phyloP scores from a whole-genome alignment of 2,113 vertebrate genomes.

The Vulpes vulpes region DNA sequence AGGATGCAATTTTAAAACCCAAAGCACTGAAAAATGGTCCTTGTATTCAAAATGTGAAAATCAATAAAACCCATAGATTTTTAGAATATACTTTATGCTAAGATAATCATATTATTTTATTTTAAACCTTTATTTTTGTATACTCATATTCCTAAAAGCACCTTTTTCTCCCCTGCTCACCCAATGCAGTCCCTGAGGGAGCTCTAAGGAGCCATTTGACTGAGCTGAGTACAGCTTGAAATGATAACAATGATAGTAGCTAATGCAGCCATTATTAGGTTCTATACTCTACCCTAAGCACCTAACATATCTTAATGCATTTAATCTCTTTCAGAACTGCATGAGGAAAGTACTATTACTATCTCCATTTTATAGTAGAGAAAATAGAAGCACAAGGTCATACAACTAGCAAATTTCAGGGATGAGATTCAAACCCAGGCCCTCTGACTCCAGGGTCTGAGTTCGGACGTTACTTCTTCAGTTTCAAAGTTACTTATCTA shows the following conservation, averaged over 20 bases:
- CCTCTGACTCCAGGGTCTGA: not conserved
- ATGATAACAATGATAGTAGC: not conserved
- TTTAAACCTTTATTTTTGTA: constrained; percentile 18
- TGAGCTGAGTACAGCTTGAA: constrained; percentile 5
- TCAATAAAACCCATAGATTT: not conserved
- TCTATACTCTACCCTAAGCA: not conserved
- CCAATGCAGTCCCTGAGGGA: not conserved
- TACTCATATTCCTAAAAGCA: not conserved
- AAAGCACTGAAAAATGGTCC: not conserved
- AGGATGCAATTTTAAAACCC: not conserved
- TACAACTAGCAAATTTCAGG: not conserved
- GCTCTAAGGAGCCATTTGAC: not conserved
- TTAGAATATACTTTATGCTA: constrained; percentile 4
- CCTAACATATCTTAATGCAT: not conserved
- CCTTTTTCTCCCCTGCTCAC: not conserved
- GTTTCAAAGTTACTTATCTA: not conserved
- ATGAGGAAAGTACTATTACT: not conserved
- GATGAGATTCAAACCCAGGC: not conserved
- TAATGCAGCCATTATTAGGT: not conserved
- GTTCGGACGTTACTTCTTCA: not conserved
- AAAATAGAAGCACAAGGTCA: not conserved
- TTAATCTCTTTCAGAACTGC: not conserved
- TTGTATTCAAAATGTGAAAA: constrained; percentile 1
- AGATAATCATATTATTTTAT: not conserved
- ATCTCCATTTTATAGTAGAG: not conserved